Evolutionary conservation across 1,140 invertebrate species (phyloP), one percentile per base, ranked within the genome.

Genomic region (Dendroctonus valens): DNA sequence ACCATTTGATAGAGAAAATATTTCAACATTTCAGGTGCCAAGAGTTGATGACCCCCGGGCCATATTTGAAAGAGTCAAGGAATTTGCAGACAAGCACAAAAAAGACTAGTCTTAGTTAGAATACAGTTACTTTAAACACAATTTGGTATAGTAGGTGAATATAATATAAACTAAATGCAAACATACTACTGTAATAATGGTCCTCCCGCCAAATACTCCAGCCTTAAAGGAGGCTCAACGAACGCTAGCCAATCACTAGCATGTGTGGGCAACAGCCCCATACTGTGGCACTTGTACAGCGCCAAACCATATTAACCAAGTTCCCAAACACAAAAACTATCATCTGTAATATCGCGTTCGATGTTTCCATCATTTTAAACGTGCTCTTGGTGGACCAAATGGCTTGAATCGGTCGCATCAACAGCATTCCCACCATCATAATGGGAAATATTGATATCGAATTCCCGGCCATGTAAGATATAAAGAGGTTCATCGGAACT

Each of bases 341-440:
- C 75, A 98, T 98, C 81, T 99, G 97, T 6, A 87, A 87, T 59
- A 86, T 83, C 11, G 92, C 91, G 78, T 96, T 93, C 37, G 88
- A 88, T n/a, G 95, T 95, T 83, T 98, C 95, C 65, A 98, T 94
- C 81, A 94, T 89, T 81, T 97, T 97, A 74, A 98, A 98, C 52
- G 94, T 94, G 68, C 89, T 87, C 76, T 94, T 91, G 60, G 94
- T 89, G 3, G 92, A 84, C 76, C 98, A 94, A 14, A 99, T 82
- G 7, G 96, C 94, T 81, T 99, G 97, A 3, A 99, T 89, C 11
- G 96, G 96, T 70, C 95, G 83, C 65, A 98, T 90, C 68, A 98
- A 92, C 77, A 99, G 86, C 97, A 99, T 99, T 42, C 95, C 95
- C 14, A 99, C 94, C 97, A 99, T 99, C 97, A 99, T 99, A n/a